Evolutionary conservation across 2,888 invertebrate species (phyloP), one percentile per base, ranked within the genome.

Genomic region (Petrolisthes cinctipes): DNA sequence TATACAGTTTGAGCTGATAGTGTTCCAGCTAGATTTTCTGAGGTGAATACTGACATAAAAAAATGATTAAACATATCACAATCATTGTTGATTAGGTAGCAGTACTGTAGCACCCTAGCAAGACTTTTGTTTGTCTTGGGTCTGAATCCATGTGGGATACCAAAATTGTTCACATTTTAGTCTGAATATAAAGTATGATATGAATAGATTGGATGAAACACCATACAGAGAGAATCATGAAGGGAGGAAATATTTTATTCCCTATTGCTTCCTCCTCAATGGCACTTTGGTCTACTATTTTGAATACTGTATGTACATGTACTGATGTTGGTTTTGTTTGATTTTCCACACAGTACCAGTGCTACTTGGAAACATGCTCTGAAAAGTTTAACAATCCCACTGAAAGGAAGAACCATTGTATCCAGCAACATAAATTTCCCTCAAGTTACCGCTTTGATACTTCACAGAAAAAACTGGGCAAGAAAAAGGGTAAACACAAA

Each of bases 331-430:
- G 9, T 14, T 9, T 73, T 11, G 56, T 53, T 68, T 57, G 11
- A 54, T 68, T 37, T 68, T 57, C 61, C 56, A 23, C 56, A 23
- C 87, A 88, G 87, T 88, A 84, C 75, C 83, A 84, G 76, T 88
- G 87, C 76, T 51, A 84, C 54, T 66, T 88, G 76, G 87, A 88
- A 81, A 84, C 87, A 6, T 88, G 87, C 56, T 57, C 81, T 61
- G 87, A 88, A 66, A 78, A 78, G 57, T 88, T 88, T 53, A 37
- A 7, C 20, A 75, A 75, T 66, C 76, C 83, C 11, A 53, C 73
- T 53, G 81, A 81, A 66, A 83, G 87, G 75, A 84, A 88, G n/a
- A 68, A 2, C 17, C 87, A 88, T 54, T 88, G 87, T 68, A 84
- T 88, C 53, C 14, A 75, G 37, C 20, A 5, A 7, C 87, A 88